phyloP scores from a whole-genome alignment of 2,113 vertebrate species.

The Euleptes europaea region DNA sequence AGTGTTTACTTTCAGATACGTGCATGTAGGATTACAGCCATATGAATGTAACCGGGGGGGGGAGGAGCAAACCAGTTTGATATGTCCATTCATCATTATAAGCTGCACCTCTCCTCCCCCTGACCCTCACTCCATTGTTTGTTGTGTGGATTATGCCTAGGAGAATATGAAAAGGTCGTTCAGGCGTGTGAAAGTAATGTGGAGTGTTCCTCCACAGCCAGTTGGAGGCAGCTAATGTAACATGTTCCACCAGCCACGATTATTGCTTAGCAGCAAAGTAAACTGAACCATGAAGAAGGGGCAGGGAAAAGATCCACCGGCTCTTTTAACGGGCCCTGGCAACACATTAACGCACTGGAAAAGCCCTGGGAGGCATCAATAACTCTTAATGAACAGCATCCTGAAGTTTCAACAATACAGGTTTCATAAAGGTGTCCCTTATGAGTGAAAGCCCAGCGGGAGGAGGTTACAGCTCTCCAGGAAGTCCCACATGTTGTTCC shows the following conservation, averaged over 20 bases:
- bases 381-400: not conserved
- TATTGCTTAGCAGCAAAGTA: conserved; percentile 2
- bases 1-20: not conserved
- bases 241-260: not conserved
- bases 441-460: not conserved
- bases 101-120: no score
- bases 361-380: not conserved
- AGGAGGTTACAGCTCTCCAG: not conserved
- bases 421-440: not conserved
- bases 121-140: not conserved
- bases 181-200: not conserved
- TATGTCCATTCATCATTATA: not conserved
- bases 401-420: not conserved
- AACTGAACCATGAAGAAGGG: not conserved
- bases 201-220: not conserved
- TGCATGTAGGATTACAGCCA: not conserved
- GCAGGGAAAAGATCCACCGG: not conserved
- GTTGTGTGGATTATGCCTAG: not conserved
- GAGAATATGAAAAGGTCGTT: not conserved
- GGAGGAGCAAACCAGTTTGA: no score
- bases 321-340: not conserved
- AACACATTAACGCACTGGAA: not conserved
- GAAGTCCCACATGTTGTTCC: not conserved
- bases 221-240: not conserved
- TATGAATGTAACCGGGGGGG: not conserved